A percentile compares a stretch with the other conserved stretches of the same genome.
phyloP scores from a whole-genome alignment of 2,113 vertebrate species.

The Catharus bicknelli region DNA sequence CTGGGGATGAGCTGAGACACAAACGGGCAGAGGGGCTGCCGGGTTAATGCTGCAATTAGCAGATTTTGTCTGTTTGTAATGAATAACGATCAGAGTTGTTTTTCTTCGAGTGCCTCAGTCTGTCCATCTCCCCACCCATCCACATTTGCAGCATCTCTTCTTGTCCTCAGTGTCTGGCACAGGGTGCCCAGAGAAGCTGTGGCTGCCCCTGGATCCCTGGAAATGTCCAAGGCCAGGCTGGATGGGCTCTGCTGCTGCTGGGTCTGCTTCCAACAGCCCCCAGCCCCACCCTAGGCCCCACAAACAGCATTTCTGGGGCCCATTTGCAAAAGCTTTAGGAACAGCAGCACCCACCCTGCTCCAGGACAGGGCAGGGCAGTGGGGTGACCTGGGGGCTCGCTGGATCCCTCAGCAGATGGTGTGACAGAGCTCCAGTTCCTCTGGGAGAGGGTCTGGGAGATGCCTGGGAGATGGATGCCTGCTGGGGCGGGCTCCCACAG shows the following conservation, averaged over 20 bases:
- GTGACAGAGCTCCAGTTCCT: background rate
- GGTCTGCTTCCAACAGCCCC: background rate
- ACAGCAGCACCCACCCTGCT: fast-evolving
- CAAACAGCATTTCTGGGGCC: background rate
- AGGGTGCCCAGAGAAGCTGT: background rate
- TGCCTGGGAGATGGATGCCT: background rate
- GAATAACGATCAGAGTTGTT: background rate
- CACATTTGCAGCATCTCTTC: fast-evolving
- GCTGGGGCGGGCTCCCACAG: background rate
- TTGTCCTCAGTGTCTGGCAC: background rate
- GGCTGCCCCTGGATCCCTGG: background rate
- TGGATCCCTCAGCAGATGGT: background rate
- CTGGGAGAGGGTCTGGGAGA: background rate
- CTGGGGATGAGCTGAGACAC: background rate
- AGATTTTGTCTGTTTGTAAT: background rate
- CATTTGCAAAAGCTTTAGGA: fast-evolving
- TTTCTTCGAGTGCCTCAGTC: background rate
- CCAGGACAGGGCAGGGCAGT: background rate
- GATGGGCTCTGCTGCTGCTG: background rate
- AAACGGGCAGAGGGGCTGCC: background rate
- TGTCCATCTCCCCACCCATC: background rate
- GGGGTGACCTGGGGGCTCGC: background rate
- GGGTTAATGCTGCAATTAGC: background rate
- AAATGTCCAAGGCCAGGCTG: background rate
- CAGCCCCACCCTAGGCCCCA: background rate